phyloP scores from a whole-genome alignment of 2,888 invertebrate species.

The Allophyes oxyacanthae region DNA sequence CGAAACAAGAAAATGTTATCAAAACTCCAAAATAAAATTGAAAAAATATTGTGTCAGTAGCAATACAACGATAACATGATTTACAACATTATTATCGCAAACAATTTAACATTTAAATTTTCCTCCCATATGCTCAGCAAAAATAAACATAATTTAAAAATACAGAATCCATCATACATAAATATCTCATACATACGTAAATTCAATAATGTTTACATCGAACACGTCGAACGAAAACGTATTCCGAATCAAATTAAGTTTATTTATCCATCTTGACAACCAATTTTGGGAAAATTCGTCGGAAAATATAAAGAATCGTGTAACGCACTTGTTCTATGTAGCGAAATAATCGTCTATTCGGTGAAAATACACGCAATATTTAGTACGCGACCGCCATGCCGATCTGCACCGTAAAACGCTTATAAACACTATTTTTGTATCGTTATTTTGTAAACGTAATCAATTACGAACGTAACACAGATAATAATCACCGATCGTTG shows the following conservation, averaged over 20 bases:
- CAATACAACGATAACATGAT: conserved; percentile 18
- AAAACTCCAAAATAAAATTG: conserved; percentile 2
- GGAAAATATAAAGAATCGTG: conserved; percentile 50
- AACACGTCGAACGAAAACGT: conserved; percentile 30
- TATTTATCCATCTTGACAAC: conserved; percentile 37
- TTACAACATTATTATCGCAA: conserved; percentile 36
- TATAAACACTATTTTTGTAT: conserved; percentile 83
- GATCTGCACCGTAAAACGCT: conserved; percentile 77
- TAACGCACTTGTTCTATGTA: conserved; percentile 53
- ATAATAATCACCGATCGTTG: conserved; percentile 39
- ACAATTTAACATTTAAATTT: conserved; percentile 37
- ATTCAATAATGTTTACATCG: conserved; percentile 54
- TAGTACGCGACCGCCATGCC: conserved; percentile 75
- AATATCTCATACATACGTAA: conserved; percentile 44
- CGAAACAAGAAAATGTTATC: conserved; percentile 13
- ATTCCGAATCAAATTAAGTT: conserved; percentile 45
- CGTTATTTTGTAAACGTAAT: conserved; percentile 74
- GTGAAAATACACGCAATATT: conserved; percentile 65
- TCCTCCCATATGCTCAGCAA: conserved; percentile 20
- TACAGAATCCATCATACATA: conserved; percentile 32
- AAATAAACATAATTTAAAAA: conserved; percentile 43
- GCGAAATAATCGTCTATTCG: conserved; percentile 61
- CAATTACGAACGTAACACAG: conserved; percentile 49
- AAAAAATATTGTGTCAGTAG: conserved; percentile 17
- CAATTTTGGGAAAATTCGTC: conserved; percentile 48